Base-by-base conservation (phyloP, 2,113 vertebrate species). In the Carassius auratus region DNA sequence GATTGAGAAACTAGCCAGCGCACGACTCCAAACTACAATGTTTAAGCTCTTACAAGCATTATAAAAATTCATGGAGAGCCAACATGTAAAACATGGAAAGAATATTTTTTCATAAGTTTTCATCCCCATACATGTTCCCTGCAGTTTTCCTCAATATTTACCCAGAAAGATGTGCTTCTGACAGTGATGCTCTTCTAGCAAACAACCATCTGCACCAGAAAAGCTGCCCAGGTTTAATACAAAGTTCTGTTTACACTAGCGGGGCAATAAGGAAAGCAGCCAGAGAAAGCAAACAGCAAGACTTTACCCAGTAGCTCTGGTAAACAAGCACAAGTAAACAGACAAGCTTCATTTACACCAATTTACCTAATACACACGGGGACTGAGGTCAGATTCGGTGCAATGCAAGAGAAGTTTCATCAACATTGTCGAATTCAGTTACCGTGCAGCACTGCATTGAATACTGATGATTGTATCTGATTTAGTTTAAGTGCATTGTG, bases 251-350 rank as follows among this genome's bases (percentile, higher is more conserved):
- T 84, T 52, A 33, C 68, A 55, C 81, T 50, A 75, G 73, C 76
- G 12, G 68, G 30, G 55, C 66, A 52, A 81, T 48, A 36, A 76
- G 81, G 78, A 80, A 79, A 48, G 33, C 52, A 30, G 52, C 74
- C 80, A 57, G 74, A 66, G 55, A 86, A 75, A 74, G 69, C 75
- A 83, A 88, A 84, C 81, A 59, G 45, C 84, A 26, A 2, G 2
- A 38, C 55, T 55, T 76, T 73, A 66, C 45, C 26, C 83, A 48
- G 75, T 52, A 84, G 45, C 68, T 55, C 64, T 36, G 68, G 81
- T 81, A 88, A 80, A 88, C 84, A 81, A 64, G 68, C 59, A 19
- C 85, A 84, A 57, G n/a, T 38, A 64, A 83, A 86, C 71, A 85
- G 87, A 77, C 55, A 79, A 77, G 87, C 76, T 68, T 84, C 26